These are phyloP conservation scores for Philhelius pedissequus DNA, from an alignment of 2,888 invertebrate species.

Conservation along the genomic window DNA sequence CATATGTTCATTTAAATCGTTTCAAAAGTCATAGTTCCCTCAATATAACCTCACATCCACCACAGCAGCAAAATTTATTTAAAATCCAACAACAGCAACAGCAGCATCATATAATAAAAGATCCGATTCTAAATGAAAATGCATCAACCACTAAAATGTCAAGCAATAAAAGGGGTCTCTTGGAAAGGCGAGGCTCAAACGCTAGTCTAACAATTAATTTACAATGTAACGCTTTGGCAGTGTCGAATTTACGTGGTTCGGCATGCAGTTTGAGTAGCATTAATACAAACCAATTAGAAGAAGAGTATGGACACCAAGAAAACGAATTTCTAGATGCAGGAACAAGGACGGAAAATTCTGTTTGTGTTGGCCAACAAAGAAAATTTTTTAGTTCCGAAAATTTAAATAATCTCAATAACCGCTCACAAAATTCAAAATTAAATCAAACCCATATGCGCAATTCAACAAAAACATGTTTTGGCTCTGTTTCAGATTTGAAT, in stretches of 20 bases:
- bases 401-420: slow-evolving; percentile 70
- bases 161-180: slow-evolving; percentile 80
- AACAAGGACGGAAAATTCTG: neutral
- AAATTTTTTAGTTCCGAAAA: slow-evolving; percentile 79
- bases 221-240: slow-evolving; percentile 79
- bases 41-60: slow-evolving; percentile 71
- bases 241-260: slow-evolving; percentile 80
- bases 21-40: slow-evolving; percentile 82
- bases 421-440: slow-evolving; percentile 74
- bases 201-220: slow-evolving; percentile 92
- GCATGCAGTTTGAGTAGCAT: slow-evolving; percentile 80
- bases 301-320: slow-evolving; percentile 41
- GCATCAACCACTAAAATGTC: neutral
- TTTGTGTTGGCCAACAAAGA: slow-evolving; percentile 72
- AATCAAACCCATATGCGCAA: slow-evolving; percentile 72
- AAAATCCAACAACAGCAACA: slow-evolving; percentile 65
- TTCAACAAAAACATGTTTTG: slow-evolving; percentile 76
- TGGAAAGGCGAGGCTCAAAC: slow-evolving; percentile 93
- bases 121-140: slow-evolving; percentile 2
- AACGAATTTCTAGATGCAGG: neutral
- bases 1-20: slow-evolving; percentile 77
- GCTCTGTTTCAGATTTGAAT: slow-evolving; percentile 79
- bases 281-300: slow-evolving; percentile 61
- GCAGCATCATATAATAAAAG: slow-evolving; percentile 32
- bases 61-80: slow-evolving; percentile 7